Evolutionary conservation across 1,140 invertebrate species (phyloP).

Genomic region (Neodiprion virginianus): DNA sequence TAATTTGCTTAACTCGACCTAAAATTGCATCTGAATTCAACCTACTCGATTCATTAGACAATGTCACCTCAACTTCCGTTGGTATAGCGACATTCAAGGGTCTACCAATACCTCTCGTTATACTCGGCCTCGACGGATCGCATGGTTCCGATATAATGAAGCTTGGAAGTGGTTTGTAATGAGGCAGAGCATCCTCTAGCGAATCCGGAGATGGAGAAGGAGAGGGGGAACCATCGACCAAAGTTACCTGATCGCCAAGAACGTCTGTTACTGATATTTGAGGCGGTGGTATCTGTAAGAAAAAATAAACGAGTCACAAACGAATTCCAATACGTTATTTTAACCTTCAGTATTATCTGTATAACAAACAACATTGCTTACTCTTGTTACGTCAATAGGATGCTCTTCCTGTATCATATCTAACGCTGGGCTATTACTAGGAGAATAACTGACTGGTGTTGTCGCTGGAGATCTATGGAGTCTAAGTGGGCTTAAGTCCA

Average conservation of each 20-base stretch:
- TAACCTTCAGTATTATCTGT: neutral
- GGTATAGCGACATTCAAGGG: conserved; percentile 56
- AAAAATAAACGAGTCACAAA: conserved; percentile 18
- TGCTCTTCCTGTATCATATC: conserved; percentile 89
- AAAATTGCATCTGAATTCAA: conserved; percentile 81
- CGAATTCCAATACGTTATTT: conserved; percentile 4
- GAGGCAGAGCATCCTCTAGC: conserved; percentile 50
- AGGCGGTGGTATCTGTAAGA: conserved; percentile 65
- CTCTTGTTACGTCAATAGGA: conserved; percentile 63
- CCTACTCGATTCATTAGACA: conserved; percentile 82
- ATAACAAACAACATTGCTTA: conserved; percentile 33
- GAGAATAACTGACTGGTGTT: conserved; percentile 60
- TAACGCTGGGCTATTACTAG: conserved; percentile 70
- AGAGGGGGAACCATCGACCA: conserved; percentile 71
- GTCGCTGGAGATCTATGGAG: conserved; percentile 61
- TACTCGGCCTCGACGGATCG: conserved; percentile 76
- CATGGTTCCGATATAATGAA: conserved; percentile 76
- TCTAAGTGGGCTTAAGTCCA: conserved; percentile 57
- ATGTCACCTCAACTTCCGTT: conserved; percentile 68
- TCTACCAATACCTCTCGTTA: conserved; percentile 77
- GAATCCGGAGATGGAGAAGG: conserved; percentile 57
- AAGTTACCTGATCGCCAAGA: conserved; percentile 80
- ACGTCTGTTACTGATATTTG: conserved; percentile 93
- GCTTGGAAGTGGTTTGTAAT: conserved; percentile 64
- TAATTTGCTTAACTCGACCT: conserved; percentile 80